Base-by-base conservation (phyloP, 2,113 vertebrate species). In the Lota lota region DNA sequence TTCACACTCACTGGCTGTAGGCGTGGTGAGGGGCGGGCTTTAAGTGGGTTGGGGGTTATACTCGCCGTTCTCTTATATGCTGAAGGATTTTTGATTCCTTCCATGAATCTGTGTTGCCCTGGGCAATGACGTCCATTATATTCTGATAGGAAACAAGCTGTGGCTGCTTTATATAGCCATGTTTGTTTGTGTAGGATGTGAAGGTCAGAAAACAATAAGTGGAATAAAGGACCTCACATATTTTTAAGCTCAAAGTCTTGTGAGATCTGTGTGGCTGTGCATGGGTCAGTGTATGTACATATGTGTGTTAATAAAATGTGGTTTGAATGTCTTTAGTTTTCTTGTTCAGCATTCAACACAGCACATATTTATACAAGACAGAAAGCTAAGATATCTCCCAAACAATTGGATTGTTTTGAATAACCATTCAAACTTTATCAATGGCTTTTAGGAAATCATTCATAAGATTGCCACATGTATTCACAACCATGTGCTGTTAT, bases 31-130 rank as follows among this genome's bases (percentile, higher is more conserved):
- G 59, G 53, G 20, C n/a, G 47, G 62, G 68, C 33, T 61, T 22
- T 40, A 24, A 56, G 57, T 72, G 63, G 67, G 61, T 5, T 73
- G 56, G 57, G 74, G 70, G 73, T 67, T 64, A 24, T 16, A 15
- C 51, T 65, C 61, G 40, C 40, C 57, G 22, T 51, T 70, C 47
- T 65, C 24, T n/a, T 16, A 63, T 60, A 72, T 64, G 72, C 51
- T 40, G 40, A 66, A 56, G 66, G 54, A 1, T 50, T 24, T 10
- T 20, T 11, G 28, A 22, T 53, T 80, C 56, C 28, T 67, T 67
- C 61, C 47, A 67, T 68, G 59, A 16, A 36, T 69, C 47, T 33
- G 28, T 22, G 47, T 57, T 40, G 47, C 70, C 64, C 56, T 5
- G 16, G 50, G 68, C 61, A 19, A 56, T 64, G 28, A 36, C 18